Conservation (phyloP, 2,888 invertebrate species). For the Sminthurinus aureus region DNA sequence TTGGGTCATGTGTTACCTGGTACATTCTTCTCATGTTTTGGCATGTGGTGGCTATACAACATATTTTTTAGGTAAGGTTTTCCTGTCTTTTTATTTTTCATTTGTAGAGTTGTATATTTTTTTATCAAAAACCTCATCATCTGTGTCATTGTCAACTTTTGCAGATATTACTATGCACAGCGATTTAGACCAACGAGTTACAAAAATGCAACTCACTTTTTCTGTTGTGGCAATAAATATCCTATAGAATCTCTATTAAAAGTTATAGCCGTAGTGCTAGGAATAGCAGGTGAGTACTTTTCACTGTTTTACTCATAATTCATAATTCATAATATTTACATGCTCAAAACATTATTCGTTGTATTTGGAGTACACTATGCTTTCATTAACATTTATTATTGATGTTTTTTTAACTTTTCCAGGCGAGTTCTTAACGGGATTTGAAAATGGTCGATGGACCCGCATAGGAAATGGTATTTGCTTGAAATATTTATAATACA, state of each 20-base stretch:
- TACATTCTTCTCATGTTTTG: slow-evolving; percentile 61
- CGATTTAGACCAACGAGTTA: slow-evolving; percentile 56
- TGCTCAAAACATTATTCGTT: too few species aligned
- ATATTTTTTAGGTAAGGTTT: slow-evolving; percentile 60
- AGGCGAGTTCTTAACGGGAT: slow-evolving; percentile 63
- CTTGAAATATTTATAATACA: too few species aligned
- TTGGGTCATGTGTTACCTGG: slow-evolving; percentile 65
- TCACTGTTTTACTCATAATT: neutral
- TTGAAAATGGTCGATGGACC: slow-evolving; percentile 61
- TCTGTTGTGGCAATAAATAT: slow-evolving; percentile 50
- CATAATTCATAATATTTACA: neutral
- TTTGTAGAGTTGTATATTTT: too few species aligned
- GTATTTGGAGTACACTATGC: too few species aligned
- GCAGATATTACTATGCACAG: slow-evolving; percentile 59
- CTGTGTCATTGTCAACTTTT: neutral
- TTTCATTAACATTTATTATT: too few species aligned
- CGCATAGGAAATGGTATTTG: slow-evolving; percentile 44
- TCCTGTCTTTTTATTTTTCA: too few species aligned
- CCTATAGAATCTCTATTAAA: slow-evolving; percentile 61
- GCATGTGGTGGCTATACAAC: slow-evolving; percentile 61
- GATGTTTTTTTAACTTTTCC: slow-evolving; percentile 20
- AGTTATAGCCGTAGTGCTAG: slow-evolving; percentile 60
- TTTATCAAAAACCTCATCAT: slow-evolving; percentile 5
- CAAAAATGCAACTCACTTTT: slow-evolving; percentile 51
- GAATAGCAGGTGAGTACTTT: slow-evolving; percentile 60